A percentile compares a stretch with the other conserved stretches of the same genome.
Evolutionary conservation across 92 coral and sea anemone genomes (phyloP).

Genomic region (Meandrina meandrites): DNA sequence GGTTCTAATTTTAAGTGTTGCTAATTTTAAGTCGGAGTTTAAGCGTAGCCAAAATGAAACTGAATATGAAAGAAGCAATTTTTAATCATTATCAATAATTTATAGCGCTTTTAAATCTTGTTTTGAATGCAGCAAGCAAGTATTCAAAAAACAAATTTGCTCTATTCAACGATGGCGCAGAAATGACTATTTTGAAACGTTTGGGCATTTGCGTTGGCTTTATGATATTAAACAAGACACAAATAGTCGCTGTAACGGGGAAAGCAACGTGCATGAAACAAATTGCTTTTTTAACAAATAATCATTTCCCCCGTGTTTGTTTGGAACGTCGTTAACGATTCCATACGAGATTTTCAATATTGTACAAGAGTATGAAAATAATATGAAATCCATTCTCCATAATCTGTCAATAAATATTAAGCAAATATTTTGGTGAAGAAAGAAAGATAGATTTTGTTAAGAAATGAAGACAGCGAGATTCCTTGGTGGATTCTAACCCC

Average conservation of each 20-base stretch:
- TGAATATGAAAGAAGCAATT: not conserved
- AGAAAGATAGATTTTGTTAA: not conserved
- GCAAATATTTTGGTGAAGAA: not conserved
- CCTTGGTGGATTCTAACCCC: not conserved
- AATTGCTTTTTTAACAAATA: not conserved
- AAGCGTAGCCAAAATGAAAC: not conserved
- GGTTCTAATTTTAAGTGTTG: not conserved
- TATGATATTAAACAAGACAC: not conserved
- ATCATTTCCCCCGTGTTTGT: not conserved
- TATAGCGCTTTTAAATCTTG: not conserved
- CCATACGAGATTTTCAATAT: not conserved
- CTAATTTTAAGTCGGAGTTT: not conserved
- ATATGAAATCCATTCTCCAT: conserved; percentile 8
- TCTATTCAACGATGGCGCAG: not conserved
- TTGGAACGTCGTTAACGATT: not conserved
- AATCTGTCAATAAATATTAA: not conserved
- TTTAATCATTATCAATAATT: not conserved
- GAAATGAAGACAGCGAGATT: not conserved
- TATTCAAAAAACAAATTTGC: not conserved
- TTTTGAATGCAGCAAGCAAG: not conserved
- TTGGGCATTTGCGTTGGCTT: not conserved
- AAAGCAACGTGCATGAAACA: not conserved
- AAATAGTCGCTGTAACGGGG: not conserved
- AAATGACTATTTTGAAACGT: not conserved
- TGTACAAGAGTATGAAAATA: conserved; percentile 20